Base-by-base conservation (phyloP, 2,888 invertebrate genomes). In the Palloptera scutellata region DNA sequence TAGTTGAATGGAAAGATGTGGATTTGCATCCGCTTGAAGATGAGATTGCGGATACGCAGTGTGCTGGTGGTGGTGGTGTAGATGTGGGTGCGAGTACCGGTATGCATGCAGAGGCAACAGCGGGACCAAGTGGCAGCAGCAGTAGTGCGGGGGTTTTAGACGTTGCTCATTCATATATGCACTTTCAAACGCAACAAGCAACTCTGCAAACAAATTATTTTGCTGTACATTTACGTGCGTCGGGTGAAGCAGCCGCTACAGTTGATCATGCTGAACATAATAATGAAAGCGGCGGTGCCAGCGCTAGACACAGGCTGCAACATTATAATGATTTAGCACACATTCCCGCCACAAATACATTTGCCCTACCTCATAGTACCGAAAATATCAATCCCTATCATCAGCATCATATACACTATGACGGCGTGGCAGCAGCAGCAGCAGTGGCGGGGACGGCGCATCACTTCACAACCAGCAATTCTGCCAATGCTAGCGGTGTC, bases 1-100 rank as follows among this genome's bases (percentile, higher is more conserved):
- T 95, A 77, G 92, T 95, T 0, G 95, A 95, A 80, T 95, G 94
- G 91, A 95, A 93, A 79, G 94, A 95, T 84, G 86, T 91, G 41
- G 91, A 92, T 80, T 88, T 90, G 75, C 94, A 94, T 86, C 92
- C 94, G 0, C 81, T 93, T 51, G 94, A 94, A 79, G 94, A 93
- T 69, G 88, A 87, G 71, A 87, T 72, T 60, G 66, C 64, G 8
- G 73, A 72, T 55, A 71, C 65, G 1, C 70, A 70, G 54, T 67
- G 53, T 4, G 45, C 51, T 40, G 53, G 30, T 48, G 58, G n/a
- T 52, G 60, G 43, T 52, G 15, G 52, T 45, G 13, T 45, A 0
- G 55, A n/a, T 4, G 6, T 6, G 6, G 30, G 30, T 30, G 30
- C 6, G n/a, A 30, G 30, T 6, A 41, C 15, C 17, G 62, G 74